Conservation (phyloP, 2,797 vertebrate genomes). For the Odontamblyopus lacepedii region DNA sequence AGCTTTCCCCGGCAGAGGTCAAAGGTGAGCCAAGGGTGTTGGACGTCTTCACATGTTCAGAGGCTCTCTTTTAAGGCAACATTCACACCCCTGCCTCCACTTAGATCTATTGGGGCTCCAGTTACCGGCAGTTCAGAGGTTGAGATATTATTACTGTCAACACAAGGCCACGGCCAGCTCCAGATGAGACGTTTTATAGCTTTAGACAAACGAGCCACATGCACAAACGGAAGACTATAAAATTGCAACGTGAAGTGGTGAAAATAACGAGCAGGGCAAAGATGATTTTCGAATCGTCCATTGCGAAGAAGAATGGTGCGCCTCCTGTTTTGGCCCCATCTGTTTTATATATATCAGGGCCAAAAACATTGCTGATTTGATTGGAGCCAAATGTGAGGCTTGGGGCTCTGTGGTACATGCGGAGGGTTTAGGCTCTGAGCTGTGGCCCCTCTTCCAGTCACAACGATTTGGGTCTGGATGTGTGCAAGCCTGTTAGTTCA, state of each 20-base stretch:
- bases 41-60: constrained; percentile 54
- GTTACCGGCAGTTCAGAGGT: constrained; percentile 46
- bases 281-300: constrained; percentile 35
- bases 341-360: constrained; percentile 71
- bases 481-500: constrained; percentile 8
- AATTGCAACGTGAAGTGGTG: constrained; percentile 1
- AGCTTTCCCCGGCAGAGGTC: constrained; percentile 41
- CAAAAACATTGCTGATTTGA: constrained; percentile 74
- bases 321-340: constrained; percentile 62
- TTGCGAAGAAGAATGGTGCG: constrained; percentile 38
- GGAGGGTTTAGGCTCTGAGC: constrained; percentile 61
- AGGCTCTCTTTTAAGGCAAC: constrained; percentile 57
- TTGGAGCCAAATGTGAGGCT: constrained; percentile 78
- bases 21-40: constrained; percentile 53
- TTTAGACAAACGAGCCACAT: constrained; percentile 10
- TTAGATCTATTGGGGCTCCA: constrained; percentile 47
- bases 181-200: constrained; percentile 7
- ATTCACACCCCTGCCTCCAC: constrained; percentile 45
- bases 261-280: constrained; percentile 26
- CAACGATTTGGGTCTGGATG: constrained; percentile 20
- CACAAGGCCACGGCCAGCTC: constrained; percentile 50
- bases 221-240: not conserved
- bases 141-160: constrained; percentile 43
- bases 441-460: constrained; percentile 41
- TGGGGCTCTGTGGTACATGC: constrained; percentile 67